phyloP scores from a whole-genome alignment of 2,113 vertebrate genomes.

The Charadrius vociferus region DNA sequence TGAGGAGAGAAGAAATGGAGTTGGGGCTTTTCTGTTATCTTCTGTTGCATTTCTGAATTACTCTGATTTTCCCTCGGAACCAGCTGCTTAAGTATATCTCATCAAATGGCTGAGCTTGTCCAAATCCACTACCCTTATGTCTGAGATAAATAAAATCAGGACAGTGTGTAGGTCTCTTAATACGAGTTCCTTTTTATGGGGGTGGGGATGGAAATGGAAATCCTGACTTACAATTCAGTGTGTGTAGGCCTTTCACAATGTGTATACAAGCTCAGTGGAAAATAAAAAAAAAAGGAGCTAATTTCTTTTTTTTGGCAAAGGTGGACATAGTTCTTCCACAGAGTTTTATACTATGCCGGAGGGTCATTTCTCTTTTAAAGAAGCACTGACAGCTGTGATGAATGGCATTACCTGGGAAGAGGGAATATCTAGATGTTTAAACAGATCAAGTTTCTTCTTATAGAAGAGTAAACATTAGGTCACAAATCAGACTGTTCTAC shows the following conservation, averaged over 20 bases:
- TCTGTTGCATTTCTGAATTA: conserved; percentile 58
- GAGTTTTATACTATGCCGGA: conserved; percentile 67
- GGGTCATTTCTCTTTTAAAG: conserved; percentile 74
- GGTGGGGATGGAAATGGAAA: conserved; percentile 32
- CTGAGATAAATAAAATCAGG: conserved; percentile 68
- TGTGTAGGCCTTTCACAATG: conserved; percentile 38
- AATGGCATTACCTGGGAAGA: conserved; percentile 73
- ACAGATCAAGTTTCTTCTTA: conserved; percentile 74
- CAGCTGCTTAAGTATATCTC: conserved; percentile 72
- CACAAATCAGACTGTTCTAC: conserved; percentile 59
- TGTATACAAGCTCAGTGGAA: conserved; percentile 39
- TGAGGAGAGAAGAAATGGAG: background rate
- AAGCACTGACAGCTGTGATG: conserved; percentile 77
- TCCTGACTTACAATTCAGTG: conserved; percentile 56
- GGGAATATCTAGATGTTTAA: conserved; percentile 77
- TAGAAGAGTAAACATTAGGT: conserved; percentile 70
- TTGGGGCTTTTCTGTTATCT: conserved; percentile 31
- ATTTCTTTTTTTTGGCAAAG: conserved; percentile 67
- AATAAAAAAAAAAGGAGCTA: conserved; percentile 56
- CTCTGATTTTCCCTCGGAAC: conserved; percentile 57
- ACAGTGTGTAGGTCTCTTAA: conserved; percentile 50
- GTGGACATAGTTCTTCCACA: conserved; percentile 53
- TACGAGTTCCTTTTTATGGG: conserved; percentile 19
- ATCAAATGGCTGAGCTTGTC: conserved; percentile 63
- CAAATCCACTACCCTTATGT: conserved; percentile 65